phyloP scores from a whole-genome alignment of 2,113 vertebrate species.

The Neogobius melanostomus region DNA sequence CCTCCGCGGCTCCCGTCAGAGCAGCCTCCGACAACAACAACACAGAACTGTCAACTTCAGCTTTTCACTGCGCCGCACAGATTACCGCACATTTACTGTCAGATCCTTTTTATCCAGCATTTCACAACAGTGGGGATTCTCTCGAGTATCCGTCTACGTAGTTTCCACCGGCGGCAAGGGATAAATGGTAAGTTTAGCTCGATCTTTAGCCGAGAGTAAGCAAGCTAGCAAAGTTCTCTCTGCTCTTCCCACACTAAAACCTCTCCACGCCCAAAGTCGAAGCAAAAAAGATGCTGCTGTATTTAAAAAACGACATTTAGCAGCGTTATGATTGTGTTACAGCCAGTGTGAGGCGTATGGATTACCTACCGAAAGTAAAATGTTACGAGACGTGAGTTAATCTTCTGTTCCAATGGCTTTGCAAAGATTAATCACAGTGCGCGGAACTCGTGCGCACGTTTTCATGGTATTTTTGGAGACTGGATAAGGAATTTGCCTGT shows the following conservation, averaged over 20 bases:
- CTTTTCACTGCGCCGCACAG: constrained; percentile 38
- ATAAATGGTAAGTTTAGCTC: constrained; percentile 49
- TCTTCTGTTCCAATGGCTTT: constrained; percentile 6
- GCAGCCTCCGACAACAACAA: constrained; percentile 20
- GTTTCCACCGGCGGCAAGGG: background rate
- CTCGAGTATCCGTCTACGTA: background rate
- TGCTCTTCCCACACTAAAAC: background rate
- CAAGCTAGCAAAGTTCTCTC: constrained; percentile 24
- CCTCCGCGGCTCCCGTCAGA: constrained; percentile 46
- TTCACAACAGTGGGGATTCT: background rate
- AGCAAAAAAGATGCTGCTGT: accelerated
- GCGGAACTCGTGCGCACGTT: background rate
- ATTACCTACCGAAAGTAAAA: background rate
- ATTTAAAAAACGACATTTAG: background rate
- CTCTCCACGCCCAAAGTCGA: background rate
- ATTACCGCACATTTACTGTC: constrained; percentile 19
- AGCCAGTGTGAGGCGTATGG: background rate
- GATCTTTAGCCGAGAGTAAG: constrained; percentile 17
- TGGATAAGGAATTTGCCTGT: background rate
- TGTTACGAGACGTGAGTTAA: constrained; percentile 4
- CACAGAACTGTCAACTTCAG: constrained; percentile 49
- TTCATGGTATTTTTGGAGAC: background rate
- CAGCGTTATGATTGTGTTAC: background rate
- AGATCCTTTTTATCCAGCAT: background rate
- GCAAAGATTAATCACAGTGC: background rate